These are phyloP conservation scores for Ficedula albicollis DNA, from an alignment of 2,797 vertebrate genomes.

Conservation along the genomic window DNA sequence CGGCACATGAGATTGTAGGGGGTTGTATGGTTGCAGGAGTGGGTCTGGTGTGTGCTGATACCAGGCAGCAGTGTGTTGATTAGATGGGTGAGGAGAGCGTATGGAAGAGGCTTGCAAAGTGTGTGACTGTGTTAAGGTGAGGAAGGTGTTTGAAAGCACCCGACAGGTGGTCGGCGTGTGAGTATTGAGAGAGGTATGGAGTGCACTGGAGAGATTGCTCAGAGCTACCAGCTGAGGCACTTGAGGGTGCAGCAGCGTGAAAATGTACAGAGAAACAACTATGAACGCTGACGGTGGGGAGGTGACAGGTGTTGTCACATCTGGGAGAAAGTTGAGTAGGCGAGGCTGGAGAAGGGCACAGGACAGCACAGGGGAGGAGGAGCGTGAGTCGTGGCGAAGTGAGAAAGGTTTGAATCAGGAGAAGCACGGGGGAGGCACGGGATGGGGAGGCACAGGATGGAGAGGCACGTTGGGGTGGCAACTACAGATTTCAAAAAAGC, in stretches of 20 bases:
- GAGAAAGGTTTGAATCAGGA: neutral
- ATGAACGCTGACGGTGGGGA: neutral
- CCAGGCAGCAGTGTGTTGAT: neutral
- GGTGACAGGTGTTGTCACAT: neutral
- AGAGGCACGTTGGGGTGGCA: neutral
- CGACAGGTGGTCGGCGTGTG: neutral
- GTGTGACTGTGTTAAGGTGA: neutral
- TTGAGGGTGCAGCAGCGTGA: neutral
- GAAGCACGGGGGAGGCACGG: neutral
- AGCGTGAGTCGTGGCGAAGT: neutral
- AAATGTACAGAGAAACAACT: neutral
- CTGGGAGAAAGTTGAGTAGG: neutral
- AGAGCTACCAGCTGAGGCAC: neutral
- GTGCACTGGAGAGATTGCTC: neutral
- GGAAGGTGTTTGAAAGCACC: neutral
- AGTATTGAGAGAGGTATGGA: neutral
- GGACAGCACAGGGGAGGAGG: neutral
- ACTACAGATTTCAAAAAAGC: neutral
- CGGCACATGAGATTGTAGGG: neutral
- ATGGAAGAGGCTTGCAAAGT: fast-evolving
- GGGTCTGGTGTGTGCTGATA: neutral
- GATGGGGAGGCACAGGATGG: too few species aligned
- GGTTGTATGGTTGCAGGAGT: neutral
- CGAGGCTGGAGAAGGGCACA: neutral
- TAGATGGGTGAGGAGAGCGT: neutral